phyloP scores from a whole-genome alignment of 2,113 vertebrate species.

The Sitta europaea region DNA sequence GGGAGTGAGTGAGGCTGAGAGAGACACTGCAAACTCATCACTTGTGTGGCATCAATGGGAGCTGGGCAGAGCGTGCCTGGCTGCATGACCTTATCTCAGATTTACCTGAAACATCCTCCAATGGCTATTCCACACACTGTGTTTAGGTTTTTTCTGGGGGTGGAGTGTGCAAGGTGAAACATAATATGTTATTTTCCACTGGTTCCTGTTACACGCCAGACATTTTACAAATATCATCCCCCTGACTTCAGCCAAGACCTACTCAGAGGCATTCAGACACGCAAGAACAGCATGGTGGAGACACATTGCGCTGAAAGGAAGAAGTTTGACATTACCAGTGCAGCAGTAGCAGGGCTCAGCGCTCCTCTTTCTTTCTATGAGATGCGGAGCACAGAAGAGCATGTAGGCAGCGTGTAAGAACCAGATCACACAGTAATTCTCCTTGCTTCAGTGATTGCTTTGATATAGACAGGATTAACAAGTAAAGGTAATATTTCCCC shows the following conservation, averaged over 20 bases:
- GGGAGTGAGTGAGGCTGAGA: fast-evolving
- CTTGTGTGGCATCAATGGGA: fast-evolving
- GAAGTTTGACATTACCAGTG: constrained; percentile 81
- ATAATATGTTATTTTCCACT: neutral
- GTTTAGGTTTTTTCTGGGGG: neutral
- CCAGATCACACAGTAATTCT: constrained; percentile 76
- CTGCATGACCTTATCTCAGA: fast-evolving
- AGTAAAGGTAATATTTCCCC: constrained; percentile 75
- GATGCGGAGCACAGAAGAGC: constrained; percentile 73
- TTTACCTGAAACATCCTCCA: neutral
- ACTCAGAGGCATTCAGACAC: neutral
- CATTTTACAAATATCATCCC: neutral
- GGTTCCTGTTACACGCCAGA: neutral
- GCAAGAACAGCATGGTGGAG: neutral
- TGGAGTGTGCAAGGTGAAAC: neutral
- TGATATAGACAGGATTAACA: constrained; percentile 85
- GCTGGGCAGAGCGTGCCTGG: fast-evolving
- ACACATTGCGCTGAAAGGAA: constrained; percentile 52
- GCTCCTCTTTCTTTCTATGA: constrained; percentile 73
- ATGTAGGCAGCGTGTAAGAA: constrained; percentile 71
- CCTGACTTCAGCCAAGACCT: neutral
- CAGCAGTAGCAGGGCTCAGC: constrained; percentile 62
- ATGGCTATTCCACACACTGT: fast-evolving
- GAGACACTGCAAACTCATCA: fast-evolving
- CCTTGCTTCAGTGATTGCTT: constrained; percentile 77